Conservation (phyloP, 92 coral and sea anemone species). For the Zoanthus gigantus region DNA sequence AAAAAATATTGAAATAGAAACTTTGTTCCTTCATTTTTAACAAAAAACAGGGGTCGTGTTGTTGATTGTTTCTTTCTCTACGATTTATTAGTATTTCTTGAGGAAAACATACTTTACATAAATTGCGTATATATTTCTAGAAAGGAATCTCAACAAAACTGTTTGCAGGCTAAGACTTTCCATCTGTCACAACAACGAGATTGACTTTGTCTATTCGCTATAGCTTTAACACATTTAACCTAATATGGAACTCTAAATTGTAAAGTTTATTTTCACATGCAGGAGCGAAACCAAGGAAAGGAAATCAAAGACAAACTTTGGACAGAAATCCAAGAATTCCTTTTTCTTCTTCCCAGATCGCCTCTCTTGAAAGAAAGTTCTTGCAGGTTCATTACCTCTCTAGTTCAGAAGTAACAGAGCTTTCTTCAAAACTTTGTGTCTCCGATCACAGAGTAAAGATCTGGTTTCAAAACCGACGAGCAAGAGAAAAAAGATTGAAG, state of each 20-base stretch:
- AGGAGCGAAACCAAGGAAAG: conserved; percentile 91
- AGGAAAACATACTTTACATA: no score
- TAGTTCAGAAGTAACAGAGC: conserved; percentile 86
- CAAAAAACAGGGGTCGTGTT: no score
- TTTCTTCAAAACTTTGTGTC: conserved; percentile 79
- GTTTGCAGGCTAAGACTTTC: no score
- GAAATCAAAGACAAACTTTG: conserved; percentile 79
- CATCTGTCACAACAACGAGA: no score
- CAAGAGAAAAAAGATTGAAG: conserved; percentile 82
- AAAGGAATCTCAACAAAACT: no score
- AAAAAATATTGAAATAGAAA: no score
- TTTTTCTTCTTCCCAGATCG: conserved; percentile 87
- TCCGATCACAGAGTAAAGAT: conserved; percentile 94
- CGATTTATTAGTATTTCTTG: no score
- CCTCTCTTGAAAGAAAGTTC: conserved; percentile 89
- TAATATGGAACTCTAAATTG: neutral
- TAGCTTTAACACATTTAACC: neutral
- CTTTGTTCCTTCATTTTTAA: no score
- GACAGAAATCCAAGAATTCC: conserved; percentile 99
- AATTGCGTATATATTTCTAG: no score
- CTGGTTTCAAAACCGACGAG: conserved; percentile 98
- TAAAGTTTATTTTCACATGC: neutral
- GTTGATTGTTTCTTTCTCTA: no score
- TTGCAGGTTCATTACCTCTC: conserved; percentile 87
- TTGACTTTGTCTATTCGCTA: neutral